A percentile compares a stretch with the other conserved stretches of the same genome.
phyloP scores from a whole-genome alignment of 2,797 vertebrate species.

The Anas georgica region DNA sequence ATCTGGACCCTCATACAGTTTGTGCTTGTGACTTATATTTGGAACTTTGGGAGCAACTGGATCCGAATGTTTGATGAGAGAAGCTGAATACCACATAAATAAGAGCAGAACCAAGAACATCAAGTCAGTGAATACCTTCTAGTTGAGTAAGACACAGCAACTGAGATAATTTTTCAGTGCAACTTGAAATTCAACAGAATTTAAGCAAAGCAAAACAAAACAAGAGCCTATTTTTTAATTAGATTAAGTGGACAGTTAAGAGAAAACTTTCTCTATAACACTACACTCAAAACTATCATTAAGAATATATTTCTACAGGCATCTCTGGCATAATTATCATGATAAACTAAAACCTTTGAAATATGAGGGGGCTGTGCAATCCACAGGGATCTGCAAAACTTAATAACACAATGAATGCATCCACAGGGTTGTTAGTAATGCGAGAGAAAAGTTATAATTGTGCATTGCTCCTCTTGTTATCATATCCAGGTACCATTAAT shows the following conservation, averaged over 20 bases:
- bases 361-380: not conserved
- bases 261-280: not conserved
- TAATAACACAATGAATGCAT: not conserved
- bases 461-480: not conserved
- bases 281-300: not conserved
- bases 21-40: not conserved
- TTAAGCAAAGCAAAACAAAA: not conserved
- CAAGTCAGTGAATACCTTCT: not conserved
- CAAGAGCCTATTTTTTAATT: not conserved
- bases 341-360: not conserved
- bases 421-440: rapidly evolving
- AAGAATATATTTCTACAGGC: not conserved
- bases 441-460: not conserved
- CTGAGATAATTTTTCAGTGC: not conserved
- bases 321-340: not conserved
- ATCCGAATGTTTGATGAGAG: not conserved
- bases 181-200: not conserved
- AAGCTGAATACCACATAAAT: not conserved
- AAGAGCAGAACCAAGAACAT: not conserved
- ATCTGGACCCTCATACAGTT: not conserved
- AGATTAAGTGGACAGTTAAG: not conserved
- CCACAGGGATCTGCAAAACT: not conserved
- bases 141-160: not conserved
- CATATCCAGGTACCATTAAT: not conserved
- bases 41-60: not conserved